Percentiles rank a stretch among this genome's conserved stretches.
Conservation (phyloP, 1,140 invertebrate species). For the Drosophila kohkoa region DNA sequence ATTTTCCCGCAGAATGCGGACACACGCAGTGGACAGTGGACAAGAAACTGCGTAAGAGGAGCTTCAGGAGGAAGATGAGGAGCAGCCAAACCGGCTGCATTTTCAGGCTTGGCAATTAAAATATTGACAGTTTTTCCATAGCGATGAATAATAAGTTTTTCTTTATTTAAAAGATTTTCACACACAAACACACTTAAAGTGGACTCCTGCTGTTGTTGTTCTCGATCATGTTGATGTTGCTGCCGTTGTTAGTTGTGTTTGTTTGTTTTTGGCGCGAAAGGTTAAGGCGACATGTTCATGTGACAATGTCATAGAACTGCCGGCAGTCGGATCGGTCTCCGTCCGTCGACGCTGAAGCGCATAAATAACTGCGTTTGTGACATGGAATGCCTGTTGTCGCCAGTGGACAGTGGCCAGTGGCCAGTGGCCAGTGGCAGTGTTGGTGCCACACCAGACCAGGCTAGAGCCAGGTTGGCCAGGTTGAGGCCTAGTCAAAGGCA, state of each 20-base stretch:
- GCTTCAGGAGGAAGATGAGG: neutral
- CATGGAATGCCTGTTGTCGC: conserved; percentile 71
- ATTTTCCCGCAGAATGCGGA: conserved; percentile 80
- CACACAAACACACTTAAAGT: neutral
- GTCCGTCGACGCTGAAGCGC: conserved; percentile 48
- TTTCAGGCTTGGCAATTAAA: conserved; percentile 72
- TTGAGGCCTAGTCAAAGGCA: conserved; percentile 60
- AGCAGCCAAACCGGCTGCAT: conserved; percentile 56
- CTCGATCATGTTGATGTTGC: conserved; percentile 29
- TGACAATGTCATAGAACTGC: conserved; percentile 77
- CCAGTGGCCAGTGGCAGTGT: neutral
- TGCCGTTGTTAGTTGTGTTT: conserved; percentile 9
- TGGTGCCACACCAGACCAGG: neutral
- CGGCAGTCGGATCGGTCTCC: conserved; percentile 48
- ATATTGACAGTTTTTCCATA: conserved; percentile 80
- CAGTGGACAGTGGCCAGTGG: neutral
- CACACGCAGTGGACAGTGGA: conserved; percentile 75
- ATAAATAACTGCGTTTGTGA: conserved; percentile 84
- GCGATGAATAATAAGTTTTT: conserved; percentile 70
- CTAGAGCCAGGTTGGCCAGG: conserved; percentile 32
- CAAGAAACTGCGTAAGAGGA: conserved; percentile 7
- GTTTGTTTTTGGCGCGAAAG: conserved; percentile 61
- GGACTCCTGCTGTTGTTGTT: conserved; percentile 57
- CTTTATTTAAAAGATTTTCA: conserved; percentile 16
- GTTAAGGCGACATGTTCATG: conserved; percentile 81